phyloP scores from a whole-genome alignment of 2,113 vertebrate species.

The Tragelaphus strepsiceros region DNA sequence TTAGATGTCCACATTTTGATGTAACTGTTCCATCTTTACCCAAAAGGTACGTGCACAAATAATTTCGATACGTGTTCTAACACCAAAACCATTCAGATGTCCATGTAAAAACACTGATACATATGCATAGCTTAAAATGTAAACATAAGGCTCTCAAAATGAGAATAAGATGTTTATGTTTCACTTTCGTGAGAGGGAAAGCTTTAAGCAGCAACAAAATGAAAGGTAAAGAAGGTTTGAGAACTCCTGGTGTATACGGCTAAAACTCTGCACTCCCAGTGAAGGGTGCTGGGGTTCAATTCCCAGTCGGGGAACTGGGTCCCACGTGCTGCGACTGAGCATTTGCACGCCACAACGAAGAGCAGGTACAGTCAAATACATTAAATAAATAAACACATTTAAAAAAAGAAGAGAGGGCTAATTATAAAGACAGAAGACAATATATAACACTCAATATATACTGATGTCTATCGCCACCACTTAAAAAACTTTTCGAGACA shows the following conservation, averaged over 20 bases:
- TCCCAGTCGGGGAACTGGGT: background rate
- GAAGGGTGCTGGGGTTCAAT: background rate
- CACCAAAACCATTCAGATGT: slow-evolving; percentile 62
- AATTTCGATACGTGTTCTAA: slow-evolving; percentile 68
- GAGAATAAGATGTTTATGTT: background rate
- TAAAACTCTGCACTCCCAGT: background rate
- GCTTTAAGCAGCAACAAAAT: background rate
- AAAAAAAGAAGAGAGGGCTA: background rate
- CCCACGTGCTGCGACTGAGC: background rate
- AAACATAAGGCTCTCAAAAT: slow-evolving; percentile 41
- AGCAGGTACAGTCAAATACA: background rate
- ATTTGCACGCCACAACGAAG: background rate
- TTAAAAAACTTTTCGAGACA: background rate
- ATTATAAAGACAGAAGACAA: background rate
- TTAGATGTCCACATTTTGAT: background rate
- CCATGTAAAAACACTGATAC: slow-evolving; percentile 68
- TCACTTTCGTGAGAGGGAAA: background rate
- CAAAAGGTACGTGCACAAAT: slow-evolving; percentile 65
- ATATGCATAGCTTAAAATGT: slow-evolving; percentile 61
- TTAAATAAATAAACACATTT: background rate
- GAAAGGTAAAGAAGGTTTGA: background rate
- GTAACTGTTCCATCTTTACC: slow-evolving; percentile 49
- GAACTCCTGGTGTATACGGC: background rate
- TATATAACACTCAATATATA: background rate
- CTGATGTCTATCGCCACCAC: background rate